Conservation (phyloP, 2,888 invertebrate genomes). For the Phanerotoma sp. region DNA sequence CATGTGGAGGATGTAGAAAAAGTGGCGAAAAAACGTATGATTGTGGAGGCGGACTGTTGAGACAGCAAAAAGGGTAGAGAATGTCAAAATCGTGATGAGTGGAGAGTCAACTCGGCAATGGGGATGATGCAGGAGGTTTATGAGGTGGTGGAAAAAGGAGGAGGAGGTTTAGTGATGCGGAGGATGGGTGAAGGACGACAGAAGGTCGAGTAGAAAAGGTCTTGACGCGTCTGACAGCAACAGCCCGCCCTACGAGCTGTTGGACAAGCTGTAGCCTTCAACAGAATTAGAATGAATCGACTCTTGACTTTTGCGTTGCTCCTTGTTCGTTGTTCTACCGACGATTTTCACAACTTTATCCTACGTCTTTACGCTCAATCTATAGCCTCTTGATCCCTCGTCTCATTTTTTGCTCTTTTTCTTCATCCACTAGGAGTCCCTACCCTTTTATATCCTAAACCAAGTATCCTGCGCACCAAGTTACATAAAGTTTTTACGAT, state of each 20-base stretch:
- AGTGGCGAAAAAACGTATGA: too few relatives aligned
- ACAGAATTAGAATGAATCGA: conserved; percentile 55
- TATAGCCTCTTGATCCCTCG: conserved; percentile 27
- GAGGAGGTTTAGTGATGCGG: too few relatives aligned
- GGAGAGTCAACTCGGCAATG: conserved; percentile 1
- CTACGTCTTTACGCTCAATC: conserved; percentile 28
- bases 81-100: too few relatives aligned
- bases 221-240: conserved; percentile 26
- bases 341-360: not conserved
- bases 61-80: too few relatives aligned
- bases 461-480: conserved; percentile 4
- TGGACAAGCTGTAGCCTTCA: conserved; percentile 56
- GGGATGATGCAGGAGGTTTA: conserved; percentile 14
- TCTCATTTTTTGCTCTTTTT: conserved; percentile 21
- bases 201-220: conserved; percentile 2
- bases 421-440: conserved; percentile 24
- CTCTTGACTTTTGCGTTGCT: conserved; percentile 26
- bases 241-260: conserved; percentile 46
- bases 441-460: conserved; percentile 4
- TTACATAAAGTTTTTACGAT: conserved; percentile 22
- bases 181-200: conserved; percentile 1
- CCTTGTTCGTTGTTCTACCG: conserved; percentile 13
- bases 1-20: too few relatives aligned
- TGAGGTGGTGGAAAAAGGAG: conserved; percentile 1
- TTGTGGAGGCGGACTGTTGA: too few relatives aligned